A percentile compares a stretch with the other conserved stretches of the same genome.
These are phyloP conservation scores for Staurois parvus DNA, from an alignment of 2,797 vertebrate genomes.

Conservation along the genomic window DNA sequence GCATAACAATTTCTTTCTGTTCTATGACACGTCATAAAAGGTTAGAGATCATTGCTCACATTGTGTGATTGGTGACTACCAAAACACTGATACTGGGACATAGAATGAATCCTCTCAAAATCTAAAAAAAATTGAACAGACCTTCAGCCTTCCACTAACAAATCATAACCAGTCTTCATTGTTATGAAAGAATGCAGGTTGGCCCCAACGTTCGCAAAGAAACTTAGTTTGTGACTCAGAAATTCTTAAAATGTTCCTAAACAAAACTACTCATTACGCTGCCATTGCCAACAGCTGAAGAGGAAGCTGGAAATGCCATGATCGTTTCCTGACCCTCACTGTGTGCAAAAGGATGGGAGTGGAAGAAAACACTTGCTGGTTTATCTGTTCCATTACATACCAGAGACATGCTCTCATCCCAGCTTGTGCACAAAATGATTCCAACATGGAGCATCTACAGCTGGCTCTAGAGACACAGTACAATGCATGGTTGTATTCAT, in stretches of 20 bases:
- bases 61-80: no score
- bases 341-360: slow-evolving; percentile 16
- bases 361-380: not conserved
- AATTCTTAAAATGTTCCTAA: slow-evolving; percentile 36
- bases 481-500: not conserved
- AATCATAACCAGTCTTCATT: not conserved
- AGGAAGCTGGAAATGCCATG: slow-evolving; percentile 26
- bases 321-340: not conserved
- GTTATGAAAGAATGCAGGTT: not conserved
- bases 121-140: not conserved
- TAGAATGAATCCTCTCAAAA: not conserved
- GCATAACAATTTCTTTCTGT: no score
- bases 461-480: not conserved
- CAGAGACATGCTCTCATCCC: slow-evolving; percentile 21
- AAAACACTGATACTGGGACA: no score
- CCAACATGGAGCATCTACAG: not conserved
- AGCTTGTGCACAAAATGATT: not conserved
- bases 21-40: no score
- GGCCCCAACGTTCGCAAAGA: slow-evolving; percentile 12
- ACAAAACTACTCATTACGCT: slow-evolving; percentile 35
- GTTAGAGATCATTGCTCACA: no score
- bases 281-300: slow-evolving; percentile 33
- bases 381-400: slow-evolving; percentile 31
- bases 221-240: slow-evolving; percentile 41
- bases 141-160: not conserved